Evolutionary conservation across 2,888 invertebrate species (phyloP).

Genomic region (Pheosia tremula): DNA sequence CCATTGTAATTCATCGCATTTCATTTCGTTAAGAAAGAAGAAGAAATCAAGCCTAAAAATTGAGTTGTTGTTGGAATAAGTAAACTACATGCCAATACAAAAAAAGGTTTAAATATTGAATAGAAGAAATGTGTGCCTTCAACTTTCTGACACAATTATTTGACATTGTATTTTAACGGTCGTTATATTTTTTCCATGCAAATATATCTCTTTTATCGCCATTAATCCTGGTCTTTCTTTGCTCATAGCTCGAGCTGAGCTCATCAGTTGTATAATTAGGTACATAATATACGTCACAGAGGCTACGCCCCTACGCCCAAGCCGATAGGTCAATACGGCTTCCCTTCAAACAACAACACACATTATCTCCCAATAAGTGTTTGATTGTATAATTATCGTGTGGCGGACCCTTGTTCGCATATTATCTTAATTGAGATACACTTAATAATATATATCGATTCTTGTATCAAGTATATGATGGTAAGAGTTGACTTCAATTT

Average conservation of each 20-base stretch:
- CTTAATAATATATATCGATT: neutral
- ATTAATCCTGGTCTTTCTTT: too few species aligned
- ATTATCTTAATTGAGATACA: conserved; percentile 20
- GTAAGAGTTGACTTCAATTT: neutral
- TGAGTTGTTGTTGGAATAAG: neutral
- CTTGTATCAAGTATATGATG: neutral
- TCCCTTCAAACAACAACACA: conserved; percentile 4
- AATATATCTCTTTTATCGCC: too few species aligned
- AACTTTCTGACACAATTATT: too few species aligned
- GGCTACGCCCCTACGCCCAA: neutral
- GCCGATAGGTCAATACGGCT: conserved; percentile 6
- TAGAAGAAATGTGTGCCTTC: too few species aligned
- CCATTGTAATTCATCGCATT: too few species aligned
- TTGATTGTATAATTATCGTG: conserved; percentile 16
- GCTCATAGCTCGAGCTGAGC: too few species aligned
- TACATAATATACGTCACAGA: neutral
- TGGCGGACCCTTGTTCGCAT: conserved; percentile 5
- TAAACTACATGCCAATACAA: too few species aligned
- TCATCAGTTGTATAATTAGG: neutral
- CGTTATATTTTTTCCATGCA: too few species aligned
- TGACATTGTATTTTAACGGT: too few species aligned
- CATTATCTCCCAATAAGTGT: neutral
- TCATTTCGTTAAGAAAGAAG: too few species aligned
- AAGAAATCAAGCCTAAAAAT: neutral
- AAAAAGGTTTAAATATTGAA: too few species aligned